Percentiles rank a stretch among this genome's conserved stretches.
Evolutionary conservation across 1,140 invertebrate genomes (phyloP).

Genomic region (Sycobia sp.): DNA sequence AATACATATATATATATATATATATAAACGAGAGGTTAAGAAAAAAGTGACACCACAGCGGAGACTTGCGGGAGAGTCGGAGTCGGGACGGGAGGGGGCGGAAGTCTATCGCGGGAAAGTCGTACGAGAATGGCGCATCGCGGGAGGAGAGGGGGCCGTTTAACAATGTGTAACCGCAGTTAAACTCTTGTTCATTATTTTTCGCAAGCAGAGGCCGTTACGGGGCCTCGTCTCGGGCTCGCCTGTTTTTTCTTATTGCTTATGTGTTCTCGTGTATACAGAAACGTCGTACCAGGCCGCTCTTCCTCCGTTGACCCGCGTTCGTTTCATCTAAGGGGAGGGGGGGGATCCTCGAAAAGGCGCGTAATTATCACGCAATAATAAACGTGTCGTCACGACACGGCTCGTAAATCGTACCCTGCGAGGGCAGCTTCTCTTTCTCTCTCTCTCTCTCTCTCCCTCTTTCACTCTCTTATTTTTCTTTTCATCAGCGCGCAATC

Average conservation of each 20-base stretch:
- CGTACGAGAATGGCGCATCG: constrained; percentile 23
- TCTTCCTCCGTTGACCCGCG: constrained; percentile 17
- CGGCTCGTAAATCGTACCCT: constrained; percentile 37
- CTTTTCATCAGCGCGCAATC: not conserved
- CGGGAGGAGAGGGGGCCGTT: not conserved
- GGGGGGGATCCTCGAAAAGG: not conserved
- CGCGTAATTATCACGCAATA: constrained; percentile 19
- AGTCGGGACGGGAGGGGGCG: too few species aligned
- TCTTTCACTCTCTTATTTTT: too few species aligned
- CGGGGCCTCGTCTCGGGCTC: too few species aligned
- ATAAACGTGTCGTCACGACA: constrained; percentile 19
- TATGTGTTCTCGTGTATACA: too few species aligned
- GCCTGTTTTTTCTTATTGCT: too few species aligned
- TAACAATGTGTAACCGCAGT: constrained; percentile 34
- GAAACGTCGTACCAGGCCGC: too few species aligned
- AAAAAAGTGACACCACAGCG: too few species aligned
- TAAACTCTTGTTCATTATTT: constrained; percentile 34
- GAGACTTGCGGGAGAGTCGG: not conserved
- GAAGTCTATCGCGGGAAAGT: constrained; percentile 20
- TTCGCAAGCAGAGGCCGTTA: not conserved
- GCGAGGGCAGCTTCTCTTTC: constrained; percentile 5
- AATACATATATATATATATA: too few species aligned
- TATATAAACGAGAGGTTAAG: too few species aligned
- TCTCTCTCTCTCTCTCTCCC: not conserved
- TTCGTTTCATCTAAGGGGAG: not conserved